Percentiles rank a stretch among this genome's conserved stretches.
Evolutionary conservation across 2,888 invertebrate species (phyloP).

Genomic region (Andrena marginata): DNA sequence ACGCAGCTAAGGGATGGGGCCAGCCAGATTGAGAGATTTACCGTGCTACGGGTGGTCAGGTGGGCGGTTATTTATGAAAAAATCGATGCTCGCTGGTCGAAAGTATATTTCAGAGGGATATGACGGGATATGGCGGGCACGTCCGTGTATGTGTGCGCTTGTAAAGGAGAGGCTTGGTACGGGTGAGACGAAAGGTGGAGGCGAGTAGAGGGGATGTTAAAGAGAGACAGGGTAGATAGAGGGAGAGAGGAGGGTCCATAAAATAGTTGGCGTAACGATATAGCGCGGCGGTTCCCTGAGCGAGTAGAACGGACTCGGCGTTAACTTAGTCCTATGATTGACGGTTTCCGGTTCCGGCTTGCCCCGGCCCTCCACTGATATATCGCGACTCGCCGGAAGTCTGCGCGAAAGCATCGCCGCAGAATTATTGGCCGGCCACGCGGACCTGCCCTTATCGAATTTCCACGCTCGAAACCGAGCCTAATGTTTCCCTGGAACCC

Average conservation of each 20-base stretch:
- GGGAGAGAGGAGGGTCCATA: slow-evolving; percentile 63
- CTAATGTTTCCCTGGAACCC: slow-evolving; percentile 69
- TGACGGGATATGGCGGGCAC: slow-evolving; percentile 34
- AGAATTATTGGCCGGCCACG: slow-evolving; percentile 75
- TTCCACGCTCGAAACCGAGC: slow-evolving; percentile 68
- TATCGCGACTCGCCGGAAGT: slow-evolving; percentile 78
- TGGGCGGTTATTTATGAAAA: slow-evolving; percentile 79
- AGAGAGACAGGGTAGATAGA: slow-evolving; percentile 11
- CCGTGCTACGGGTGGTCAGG: slow-evolving; percentile 60
- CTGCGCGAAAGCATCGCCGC: slow-evolving; percentile 74
- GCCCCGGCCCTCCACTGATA: slow-evolving; percentile 74
- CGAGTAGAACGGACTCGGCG: slow-evolving; percentile 67
- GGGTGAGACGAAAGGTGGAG: slow-evolving; percentile 17
- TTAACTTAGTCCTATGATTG: slow-evolving; percentile 79
- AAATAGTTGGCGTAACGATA: slow-evolving; percentile 69
- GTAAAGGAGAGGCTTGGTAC: not conserved
- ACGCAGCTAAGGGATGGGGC: slow-evolving; percentile 30
- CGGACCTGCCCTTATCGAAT: slow-evolving; percentile 69
- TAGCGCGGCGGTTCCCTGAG: slow-evolving; percentile 57
- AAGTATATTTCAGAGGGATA: slow-evolving; percentile 73
- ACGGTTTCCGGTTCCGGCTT: slow-evolving; percentile 80
- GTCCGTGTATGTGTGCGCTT: not conserved
- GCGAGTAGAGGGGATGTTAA: slow-evolving; percentile 23
- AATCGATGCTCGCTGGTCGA: slow-evolving; percentile 74
- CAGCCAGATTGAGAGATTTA: slow-evolving; percentile 68